Base-by-base conservation (phyloP, 37 sponge, comb jelly and placozoan genomes). In the Spongilla lacustris region DNA sequence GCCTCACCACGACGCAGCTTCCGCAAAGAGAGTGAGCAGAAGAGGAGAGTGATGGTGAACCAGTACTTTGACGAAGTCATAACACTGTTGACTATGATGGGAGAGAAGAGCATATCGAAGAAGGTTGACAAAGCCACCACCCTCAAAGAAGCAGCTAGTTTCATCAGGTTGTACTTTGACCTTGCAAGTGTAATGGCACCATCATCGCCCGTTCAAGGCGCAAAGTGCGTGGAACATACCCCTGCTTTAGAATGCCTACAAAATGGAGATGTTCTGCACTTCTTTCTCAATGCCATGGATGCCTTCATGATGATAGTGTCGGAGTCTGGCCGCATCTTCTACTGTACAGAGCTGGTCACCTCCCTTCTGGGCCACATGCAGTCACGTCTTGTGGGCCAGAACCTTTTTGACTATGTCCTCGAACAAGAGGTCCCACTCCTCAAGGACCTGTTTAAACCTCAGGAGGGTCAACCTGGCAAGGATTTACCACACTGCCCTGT, bases 41-140 rank as follows among this genome's bases (percentile, higher is more conserved):
- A 67, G 48, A 80, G 93, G 14, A 75, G 93, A 6, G 66, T 80
- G 67, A 67, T 80, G 71, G 84, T 89, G 81, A 93, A 93, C 73
- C 83, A 81, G 48, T 93, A 79, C 76, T 89, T 86, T 37, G 93
- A 93, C 58, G 90, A 93, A 36, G 72, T 93, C 24, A 68, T 89
- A 66, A 74, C 48, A 2, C 68, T 89, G 46, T 75, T 93, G 19
- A 84, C 93, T 0, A 73, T 92, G 82, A 33, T 89, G 29, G 67
- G 83, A 37, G 87, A 89, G 37, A 13, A 84, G 3, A 37, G 67
- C 26, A 58, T 77, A 19, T 84, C 87, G 2, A 77, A 78, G 36
- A 93, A 93, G 83, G 72, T 89, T 68, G 93, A 93, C 81, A 93
- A 93, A 32, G 87, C 73, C 5, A 69, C 87, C 46, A 89, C 77